Evolutionary conservation across 2,797 vertebrate genomes (phyloP).

Genomic region (Hypotaenidia philippensis): DNA sequence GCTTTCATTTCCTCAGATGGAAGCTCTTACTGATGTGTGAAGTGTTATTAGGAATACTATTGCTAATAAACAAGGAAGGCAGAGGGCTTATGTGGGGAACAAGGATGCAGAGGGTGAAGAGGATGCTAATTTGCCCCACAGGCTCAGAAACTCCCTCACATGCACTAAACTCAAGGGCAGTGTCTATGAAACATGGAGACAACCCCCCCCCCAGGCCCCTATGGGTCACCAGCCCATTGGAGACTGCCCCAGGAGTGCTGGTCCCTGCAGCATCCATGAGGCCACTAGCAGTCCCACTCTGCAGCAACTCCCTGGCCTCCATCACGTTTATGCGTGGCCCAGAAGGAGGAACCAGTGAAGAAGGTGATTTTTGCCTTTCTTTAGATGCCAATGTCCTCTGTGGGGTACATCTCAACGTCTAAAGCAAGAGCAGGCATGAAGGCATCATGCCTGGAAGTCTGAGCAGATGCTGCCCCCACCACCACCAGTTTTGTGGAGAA

Average conservation of each 20-base stretch:
- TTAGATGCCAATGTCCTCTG: background rate
- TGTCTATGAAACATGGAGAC: background rate
- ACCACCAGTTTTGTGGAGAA: background rate
- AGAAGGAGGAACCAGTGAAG: background rate
- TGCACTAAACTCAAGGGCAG: background rate
- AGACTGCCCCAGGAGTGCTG: background rate
- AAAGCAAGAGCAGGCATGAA: background rate
- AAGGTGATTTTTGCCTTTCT: background rate
- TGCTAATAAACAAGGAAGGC: constrained; percentile 40
- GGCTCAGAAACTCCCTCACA: accelerated
- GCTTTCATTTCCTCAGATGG: constrained; percentile 54
- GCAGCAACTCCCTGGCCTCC: background rate
- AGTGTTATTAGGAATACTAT: constrained; percentile 42
- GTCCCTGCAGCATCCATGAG: accelerated
- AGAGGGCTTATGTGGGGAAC: background rate
- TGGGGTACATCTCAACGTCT: background rate
- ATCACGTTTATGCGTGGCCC: background rate
- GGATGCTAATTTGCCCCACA: background rate
- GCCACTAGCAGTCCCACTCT: background rate
- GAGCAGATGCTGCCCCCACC: background rate
- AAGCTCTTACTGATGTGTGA: constrained; percentile 36
- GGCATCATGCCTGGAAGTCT: background rate
- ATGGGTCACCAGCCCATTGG: background rate
- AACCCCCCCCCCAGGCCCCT: accelerated
- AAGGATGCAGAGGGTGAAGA: background rate